These are phyloP conservation scores for Omphaloscelis lunosa DNA, from an alignment of 2,888 invertebrate species.

Conservation along the genomic window DNA sequence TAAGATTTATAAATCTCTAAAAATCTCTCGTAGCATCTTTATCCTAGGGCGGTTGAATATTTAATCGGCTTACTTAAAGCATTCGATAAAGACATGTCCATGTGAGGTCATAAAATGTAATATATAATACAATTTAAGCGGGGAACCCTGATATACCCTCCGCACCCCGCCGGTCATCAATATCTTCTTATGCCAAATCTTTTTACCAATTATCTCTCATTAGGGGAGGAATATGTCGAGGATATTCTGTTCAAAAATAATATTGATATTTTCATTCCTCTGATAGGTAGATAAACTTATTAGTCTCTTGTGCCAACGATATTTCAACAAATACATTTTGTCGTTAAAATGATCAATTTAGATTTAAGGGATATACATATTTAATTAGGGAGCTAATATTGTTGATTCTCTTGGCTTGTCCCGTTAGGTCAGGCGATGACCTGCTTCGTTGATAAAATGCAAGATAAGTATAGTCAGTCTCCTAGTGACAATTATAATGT, in stretches of 20 bases:
- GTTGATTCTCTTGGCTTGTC: conserved; percentile 29
- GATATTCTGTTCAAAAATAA: conserved; percentile 8
- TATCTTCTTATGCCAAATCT: conserved; percentile 40
- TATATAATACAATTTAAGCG: conserved; percentile 18
- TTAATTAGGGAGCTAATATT: conserved; percentile 26
- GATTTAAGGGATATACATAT: conserved; percentile 14
- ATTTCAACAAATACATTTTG: conserved; percentile 10
- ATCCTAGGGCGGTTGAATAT: conserved; percentile 9
- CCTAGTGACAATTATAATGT: background rate
- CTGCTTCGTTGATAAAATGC: conserved; percentile 54
- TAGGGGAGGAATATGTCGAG: conserved; percentile 34
- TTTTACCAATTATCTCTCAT: conserved; percentile 53
- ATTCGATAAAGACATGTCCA: conserved; percentile 4
- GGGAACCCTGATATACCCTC: background rate
- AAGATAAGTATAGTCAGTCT: conserved; percentile 30
- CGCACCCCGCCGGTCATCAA: conserved; percentile 42
- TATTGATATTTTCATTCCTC: conserved; percentile 9
- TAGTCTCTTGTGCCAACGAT: conserved; percentile 13
- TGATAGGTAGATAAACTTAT: conserved; percentile 6
- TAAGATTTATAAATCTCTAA: conserved; percentile 3
- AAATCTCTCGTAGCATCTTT: conserved; percentile 7
- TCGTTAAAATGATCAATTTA: background rate
- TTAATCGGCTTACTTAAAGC: conserved; percentile 2
- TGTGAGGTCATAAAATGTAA: conserved; percentile 10
- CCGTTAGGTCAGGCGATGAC: conserved; percentile 57